Base-by-base conservation (phyloP, 2,888 invertebrate species). In the Escarpia spicata region DNA sequence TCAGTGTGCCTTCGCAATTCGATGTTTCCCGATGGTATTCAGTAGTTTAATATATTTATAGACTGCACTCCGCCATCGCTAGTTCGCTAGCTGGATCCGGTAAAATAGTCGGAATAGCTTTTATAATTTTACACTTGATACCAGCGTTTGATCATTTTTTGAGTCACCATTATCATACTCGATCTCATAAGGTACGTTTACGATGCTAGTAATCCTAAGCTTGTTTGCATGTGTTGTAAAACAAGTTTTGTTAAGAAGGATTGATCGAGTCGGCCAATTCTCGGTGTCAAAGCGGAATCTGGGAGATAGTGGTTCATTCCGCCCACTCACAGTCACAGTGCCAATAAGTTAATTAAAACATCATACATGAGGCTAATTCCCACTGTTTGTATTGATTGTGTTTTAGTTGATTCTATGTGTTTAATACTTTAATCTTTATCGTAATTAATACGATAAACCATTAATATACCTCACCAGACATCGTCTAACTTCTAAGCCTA, bases 131-230 rank as follows among this genome's bases (percentile, higher is more conserved):
- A n/a, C n/a, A 75, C 26, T 75, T 75, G 3, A 75, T n/a, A 75
- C 26, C 75, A 75, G 26, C 6, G 19, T 3, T 26, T 6, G 75
- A 75, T 6, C 19, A 75, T 75, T 75, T 37, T 75, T 75, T 26
- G 19, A 75, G 26, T 75, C 75, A 1, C 4, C n/a, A 75, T 75
- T 75, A 75, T 19, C 6, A 26, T 75, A 26, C 26, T 75, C 75
- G 75, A 75, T 75, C 75, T 75, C 75, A 75, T 75, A 75, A 75
- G 75, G 75, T 75, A 75, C 19, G 75, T 75, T 75, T 75, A 75
- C 26, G 75, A 19, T 75, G 26, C n/a, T 75, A 75, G 3, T 75
- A 26, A n/a, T 3, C 75, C n/a, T 75, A 26, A 26, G 75, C n/a
- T 15, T 75, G 4, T n/a, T 75, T 75, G 19, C 75, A n/a, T 26